Percentiles rank a stretch among this genome's conserved stretches.
Evolutionary conservation across 1,140 invertebrate genomes (phyloP).

Genomic region (Drosophila equinoxialis): DNA sequence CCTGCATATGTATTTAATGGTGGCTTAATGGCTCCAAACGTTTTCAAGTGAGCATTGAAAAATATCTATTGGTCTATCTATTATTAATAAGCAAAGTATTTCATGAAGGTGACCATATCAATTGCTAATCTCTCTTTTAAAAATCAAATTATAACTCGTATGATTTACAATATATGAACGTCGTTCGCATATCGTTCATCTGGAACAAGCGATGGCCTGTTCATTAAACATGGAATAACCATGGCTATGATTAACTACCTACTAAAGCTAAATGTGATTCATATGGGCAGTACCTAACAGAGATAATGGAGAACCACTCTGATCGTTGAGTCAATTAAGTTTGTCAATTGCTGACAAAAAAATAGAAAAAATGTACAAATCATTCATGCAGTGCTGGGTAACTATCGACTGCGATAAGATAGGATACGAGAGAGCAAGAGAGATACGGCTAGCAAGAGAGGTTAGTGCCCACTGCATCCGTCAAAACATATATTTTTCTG

Average conservation of each 20-base stretch:
- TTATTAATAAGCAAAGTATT: no score
- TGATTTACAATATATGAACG: background rate
- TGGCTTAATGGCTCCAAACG: no score
- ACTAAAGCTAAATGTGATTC: slow-evolving; percentile 25
- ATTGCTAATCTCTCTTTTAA: background rate
- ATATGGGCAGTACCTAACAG: background rate
- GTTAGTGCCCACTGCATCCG: slow-evolving; percentile 8
- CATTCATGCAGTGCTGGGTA: slow-evolving; percentile 6
- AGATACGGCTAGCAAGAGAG: background rate
- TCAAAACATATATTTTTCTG: background rate
- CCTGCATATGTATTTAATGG: no score
- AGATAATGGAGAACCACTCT: slow-evolving; percentile 50
- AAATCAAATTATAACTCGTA: background rate
- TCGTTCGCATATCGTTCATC: background rate
- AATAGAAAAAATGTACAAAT: slow-evolving; percentile 48
- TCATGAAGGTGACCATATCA: no score
- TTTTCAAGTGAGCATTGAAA: no score
- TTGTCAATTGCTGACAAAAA: slow-evolving; percentile 52
- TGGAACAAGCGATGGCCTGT: background rate
- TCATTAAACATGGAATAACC: background rate
- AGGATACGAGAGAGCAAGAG: slow-evolving; percentile 5
- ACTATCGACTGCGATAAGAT: slow-evolving; percentile 44
- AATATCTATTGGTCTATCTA: no score
- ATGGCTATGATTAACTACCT: slow-evolving; percentile 1
- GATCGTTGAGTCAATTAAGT: slow-evolving; percentile 29